These are phyloP conservation scores for Archilochus colubris DNA, from an alignment of 2,113 vertebrate species.

Conservation along the genomic window DNA sequence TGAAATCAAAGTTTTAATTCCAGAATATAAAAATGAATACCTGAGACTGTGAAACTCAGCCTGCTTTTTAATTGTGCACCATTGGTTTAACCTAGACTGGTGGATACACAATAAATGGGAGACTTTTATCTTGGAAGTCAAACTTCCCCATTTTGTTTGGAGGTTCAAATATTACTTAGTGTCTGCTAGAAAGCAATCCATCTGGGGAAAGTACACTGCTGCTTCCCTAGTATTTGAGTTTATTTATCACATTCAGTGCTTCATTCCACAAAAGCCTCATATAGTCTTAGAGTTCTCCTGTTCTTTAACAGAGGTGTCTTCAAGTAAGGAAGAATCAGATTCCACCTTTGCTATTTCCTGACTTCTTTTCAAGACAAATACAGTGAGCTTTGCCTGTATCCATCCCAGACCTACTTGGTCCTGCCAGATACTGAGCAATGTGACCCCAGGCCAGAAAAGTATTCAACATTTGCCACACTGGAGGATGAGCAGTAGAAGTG, in stretches of 20 bases:
- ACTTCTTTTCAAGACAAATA: background rate
- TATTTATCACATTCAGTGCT: background rate
- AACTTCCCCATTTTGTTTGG: background rate
- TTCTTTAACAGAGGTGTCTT: background rate
- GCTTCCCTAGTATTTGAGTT: background rate
- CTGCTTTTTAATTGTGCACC: background rate
- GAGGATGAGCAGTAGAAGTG: background rate
- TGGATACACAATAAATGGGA: accelerated
- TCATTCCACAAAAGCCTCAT: background rate
- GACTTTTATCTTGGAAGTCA: background rate
- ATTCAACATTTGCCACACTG: background rate
- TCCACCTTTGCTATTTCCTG: background rate
- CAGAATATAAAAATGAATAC: background rate
- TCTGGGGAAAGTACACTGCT: background rate
- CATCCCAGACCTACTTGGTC: background rate
- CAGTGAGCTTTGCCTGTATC: background rate
- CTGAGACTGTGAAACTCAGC: background rate
- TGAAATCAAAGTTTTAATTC: background rate
- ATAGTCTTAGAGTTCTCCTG: background rate
- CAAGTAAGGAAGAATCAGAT: background rate
- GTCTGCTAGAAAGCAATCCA: background rate
- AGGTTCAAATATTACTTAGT: background rate
- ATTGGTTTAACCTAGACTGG: background rate
- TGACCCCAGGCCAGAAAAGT: background rate
- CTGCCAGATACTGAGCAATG: background rate